A percentile compares a stretch with the other conserved stretches of the same genome.
Conservation (phyloP, 30 jellyfish, hydroid and myxozoan genomes). For the Phacellophora camtschatica region DNA sequence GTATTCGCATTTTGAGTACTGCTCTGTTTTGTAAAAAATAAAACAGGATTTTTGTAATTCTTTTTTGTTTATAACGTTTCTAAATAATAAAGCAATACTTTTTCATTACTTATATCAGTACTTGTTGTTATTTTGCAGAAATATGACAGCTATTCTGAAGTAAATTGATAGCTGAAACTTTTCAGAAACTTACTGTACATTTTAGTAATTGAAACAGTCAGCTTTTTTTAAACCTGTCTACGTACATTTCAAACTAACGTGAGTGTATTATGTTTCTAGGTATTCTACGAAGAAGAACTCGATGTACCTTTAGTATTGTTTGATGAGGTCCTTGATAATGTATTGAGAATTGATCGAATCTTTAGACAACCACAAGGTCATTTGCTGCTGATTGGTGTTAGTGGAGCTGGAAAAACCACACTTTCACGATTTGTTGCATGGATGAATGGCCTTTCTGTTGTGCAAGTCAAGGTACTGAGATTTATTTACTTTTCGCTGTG, state of each 20-base stretch:
- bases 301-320: slow-evolving; percentile 96
- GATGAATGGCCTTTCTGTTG: slow-evolving; percentile 99
- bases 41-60: too few relatives aligned
- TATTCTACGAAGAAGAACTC: slow-evolving; percentile 95
- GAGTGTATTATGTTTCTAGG: too few relatives aligned
- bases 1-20: too few relatives aligned
- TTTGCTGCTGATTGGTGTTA: slow-evolving; percentile 94
- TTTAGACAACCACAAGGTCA: slow-evolving; percentile 99
- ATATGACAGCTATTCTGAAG: neutral
- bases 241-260: too few relatives aligned
- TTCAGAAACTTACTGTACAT: neutral
- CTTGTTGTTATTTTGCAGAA: neutral
- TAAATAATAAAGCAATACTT: too few relatives aligned
- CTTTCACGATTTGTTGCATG: slow-evolving; percentile 99
- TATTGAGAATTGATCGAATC: slow-evolving; percentile 93
- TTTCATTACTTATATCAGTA: too few relatives aligned
- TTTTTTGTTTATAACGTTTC: too few relatives aligned
- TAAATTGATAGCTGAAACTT: neutral
- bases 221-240: too few relatives aligned
- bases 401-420: slow-evolving; percentile 99
- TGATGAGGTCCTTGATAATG: slow-evolving; percentile 97
- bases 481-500: too few relatives aligned
- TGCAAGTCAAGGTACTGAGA: slow-evolving; percentile 90
- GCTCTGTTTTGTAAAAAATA: too few relatives aligned
- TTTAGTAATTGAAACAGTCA: neutral